Conservation (phyloP, 2,113 vertebrate species). For the Psephotus haematonotus region DNA sequence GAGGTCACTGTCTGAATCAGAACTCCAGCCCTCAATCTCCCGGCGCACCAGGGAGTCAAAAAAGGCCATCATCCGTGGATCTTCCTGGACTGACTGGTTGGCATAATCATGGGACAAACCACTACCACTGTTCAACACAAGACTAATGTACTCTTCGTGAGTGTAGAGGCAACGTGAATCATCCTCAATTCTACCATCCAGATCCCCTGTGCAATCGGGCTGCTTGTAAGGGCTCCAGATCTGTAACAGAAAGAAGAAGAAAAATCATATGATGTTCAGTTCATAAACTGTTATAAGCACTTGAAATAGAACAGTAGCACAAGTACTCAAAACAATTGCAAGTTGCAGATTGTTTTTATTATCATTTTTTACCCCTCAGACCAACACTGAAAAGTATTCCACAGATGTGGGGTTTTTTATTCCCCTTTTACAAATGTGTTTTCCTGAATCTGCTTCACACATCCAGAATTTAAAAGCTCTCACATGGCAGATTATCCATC, state of each 20-base stretch:
- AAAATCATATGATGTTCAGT: background rate
- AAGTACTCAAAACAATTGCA: background rate
- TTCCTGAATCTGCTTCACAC: background rate
- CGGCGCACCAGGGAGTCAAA: constrained; percentile 97
- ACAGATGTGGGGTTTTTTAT: background rate
- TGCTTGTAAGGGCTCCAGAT: constrained; percentile 98
- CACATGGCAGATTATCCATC: background rate
- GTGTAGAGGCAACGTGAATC: constrained; percentile 95
- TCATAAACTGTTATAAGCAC: background rate
- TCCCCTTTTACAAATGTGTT: background rate
- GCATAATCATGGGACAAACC: constrained; percentile 97
- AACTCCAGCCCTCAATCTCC: constrained; percentile 98
- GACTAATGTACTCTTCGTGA: constrained; percentile 97
- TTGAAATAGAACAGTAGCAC: background rate
- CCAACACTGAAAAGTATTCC: background rate
- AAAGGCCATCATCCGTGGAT: constrained; percentile 99
- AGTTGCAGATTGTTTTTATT: background rate
- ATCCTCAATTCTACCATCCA: constrained; percentile 93
- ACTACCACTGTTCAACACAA: constrained; percentile 95
- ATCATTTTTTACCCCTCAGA: background rate
- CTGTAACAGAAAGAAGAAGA: constrained; percentile 65
- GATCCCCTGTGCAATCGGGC: constrained; percentile 90
- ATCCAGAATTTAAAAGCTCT: background rate
- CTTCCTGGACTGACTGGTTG: constrained; percentile 96
- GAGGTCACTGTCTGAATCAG: constrained; percentile 92